A percentile compares a stretch with the other conserved stretches of the same genome.
phyloP scores from a whole-genome alignment of 2,113 vertebrate genomes.

The Mastomys natalensis region DNA sequence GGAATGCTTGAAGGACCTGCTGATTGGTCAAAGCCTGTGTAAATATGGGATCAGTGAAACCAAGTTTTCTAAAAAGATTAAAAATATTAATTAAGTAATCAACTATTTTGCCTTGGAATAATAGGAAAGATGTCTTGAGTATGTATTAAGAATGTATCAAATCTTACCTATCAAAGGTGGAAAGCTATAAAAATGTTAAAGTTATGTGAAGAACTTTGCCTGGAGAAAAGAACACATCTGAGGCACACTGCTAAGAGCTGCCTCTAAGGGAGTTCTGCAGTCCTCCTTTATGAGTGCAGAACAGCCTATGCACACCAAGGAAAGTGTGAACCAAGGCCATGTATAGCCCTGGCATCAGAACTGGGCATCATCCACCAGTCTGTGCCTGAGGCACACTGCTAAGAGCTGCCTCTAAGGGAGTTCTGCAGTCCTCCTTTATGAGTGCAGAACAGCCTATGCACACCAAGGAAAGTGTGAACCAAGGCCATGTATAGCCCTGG shows the following conservation, averaged over 20 bases:
- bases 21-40: neutral
- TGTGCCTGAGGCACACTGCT: neutral
- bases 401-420: neutral
- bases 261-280: neutral
- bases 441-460: neutral
- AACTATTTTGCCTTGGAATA: neutral
- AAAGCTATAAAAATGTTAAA: neutral
- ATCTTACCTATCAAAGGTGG: neutral
- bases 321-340: accelerated
- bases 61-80: neutral
- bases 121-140: neutral
- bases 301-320: no score
- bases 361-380: no score
- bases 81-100: neutral
- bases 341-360: neutral
- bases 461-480: accelerated
- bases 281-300: neutral
- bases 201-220: neutral
- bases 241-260: neutral
- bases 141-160: neutral
- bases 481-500: neutral
- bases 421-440: neutral
- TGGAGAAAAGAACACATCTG: neutral
- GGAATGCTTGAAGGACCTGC: neutral
- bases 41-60: neutral